phyloP scores from a whole-genome alignment of 2,113 vertebrate genomes.

The cattle (Bos taurus) region DNA sequence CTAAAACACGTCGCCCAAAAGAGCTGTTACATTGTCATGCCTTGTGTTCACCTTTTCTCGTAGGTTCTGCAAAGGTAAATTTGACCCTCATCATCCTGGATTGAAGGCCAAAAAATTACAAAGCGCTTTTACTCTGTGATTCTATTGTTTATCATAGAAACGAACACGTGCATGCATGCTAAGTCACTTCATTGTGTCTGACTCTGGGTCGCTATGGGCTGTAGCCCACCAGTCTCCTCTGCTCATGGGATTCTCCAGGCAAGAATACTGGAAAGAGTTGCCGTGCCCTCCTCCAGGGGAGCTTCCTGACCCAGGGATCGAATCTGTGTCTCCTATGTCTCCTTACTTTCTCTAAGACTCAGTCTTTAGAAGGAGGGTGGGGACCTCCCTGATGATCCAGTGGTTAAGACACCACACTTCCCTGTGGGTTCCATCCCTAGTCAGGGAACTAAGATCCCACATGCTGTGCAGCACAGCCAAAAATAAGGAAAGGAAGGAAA shows the following conservation, averaged over 20 bases:
- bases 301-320: neutral
- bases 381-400: neutral
- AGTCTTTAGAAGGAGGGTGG: neutral
- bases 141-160: neutral
- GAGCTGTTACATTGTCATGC: neutral
- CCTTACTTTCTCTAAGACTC: neutral
- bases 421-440: neutral
- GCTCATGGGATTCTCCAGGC: neutral
- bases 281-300: neutral
- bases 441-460: neutral
- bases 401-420: neutral
- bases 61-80: neutral
- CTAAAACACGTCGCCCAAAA: neutral
- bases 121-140: neutral
- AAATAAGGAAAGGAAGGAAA: neutral
- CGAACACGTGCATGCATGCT: neutral
- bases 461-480: neutral
- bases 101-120: neutral
- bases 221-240: neutral
- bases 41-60: neutral
- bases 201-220: neutral
- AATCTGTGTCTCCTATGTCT: neutral
- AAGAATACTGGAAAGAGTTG: neutral
- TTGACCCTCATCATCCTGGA: neutral
- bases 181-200: neutral